Conservation (phyloP, 2,797 vertebrate species). For the Acanthornis magna region DNA sequence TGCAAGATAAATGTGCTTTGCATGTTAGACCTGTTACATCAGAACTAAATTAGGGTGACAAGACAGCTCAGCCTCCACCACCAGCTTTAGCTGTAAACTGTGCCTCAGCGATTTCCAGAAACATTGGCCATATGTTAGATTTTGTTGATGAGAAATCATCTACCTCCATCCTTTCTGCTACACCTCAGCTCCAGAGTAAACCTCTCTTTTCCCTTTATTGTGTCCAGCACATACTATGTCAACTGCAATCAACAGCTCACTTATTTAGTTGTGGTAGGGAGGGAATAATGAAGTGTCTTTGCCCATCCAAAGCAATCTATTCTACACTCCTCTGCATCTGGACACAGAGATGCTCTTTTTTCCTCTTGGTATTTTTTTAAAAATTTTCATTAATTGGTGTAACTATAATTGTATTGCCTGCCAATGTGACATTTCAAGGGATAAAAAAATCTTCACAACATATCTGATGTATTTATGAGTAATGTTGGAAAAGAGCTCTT, state of each 20-base stretch:
- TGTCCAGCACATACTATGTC: neutral
- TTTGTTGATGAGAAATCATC: neutral
- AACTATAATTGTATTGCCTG: neutral
- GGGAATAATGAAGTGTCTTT: neutral
- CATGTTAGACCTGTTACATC: neutral
- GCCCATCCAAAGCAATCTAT: too few species aligned
- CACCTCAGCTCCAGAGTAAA: neutral
- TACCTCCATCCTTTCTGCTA: neutral
- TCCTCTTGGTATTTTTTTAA: neutral
- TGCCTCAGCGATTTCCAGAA: neutral
- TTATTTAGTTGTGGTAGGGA: neutral
- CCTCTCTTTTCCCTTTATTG: neutral
- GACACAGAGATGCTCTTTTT: neutral
- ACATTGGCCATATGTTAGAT: neutral
- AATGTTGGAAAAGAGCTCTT: neutral
- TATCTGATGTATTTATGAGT: neutral
- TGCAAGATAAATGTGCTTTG: neutral
- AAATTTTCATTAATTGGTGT: neutral
- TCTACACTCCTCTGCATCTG: neutral
- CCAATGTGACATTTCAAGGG: neutral
- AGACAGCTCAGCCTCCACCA: neutral
- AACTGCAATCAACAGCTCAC: neutral
- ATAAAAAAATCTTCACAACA: neutral
- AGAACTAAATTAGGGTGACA: neutral
- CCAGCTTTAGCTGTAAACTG: neutral